Evolutionary conservation across 2,888 invertebrate genomes (phyloP).

Genomic region (Sinodicranocentrus sp.): DNA sequence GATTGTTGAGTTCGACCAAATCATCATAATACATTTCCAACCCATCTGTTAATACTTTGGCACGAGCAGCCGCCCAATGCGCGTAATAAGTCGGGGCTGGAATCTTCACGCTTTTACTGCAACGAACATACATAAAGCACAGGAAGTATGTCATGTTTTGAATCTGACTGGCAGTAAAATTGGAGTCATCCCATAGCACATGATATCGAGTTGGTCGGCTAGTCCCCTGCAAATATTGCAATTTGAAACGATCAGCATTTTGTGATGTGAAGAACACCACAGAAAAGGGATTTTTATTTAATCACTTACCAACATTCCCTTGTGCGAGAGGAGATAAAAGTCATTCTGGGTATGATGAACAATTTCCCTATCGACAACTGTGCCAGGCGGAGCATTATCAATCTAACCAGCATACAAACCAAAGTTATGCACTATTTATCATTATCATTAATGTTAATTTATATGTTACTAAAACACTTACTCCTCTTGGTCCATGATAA

Average conservation of each 20-base stretch:
- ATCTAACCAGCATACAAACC: background rate
- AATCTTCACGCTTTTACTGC: slow-evolving; percentile 82
- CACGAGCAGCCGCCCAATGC: slow-evolving; percentile 67
- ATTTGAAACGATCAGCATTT: background rate
- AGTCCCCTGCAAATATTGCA: slow-evolving; percentile 15
- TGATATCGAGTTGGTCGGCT: slow-evolving; percentile 81
- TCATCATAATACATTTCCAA: slow-evolving; percentile 29
- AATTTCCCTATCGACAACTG: slow-evolving; percentile 80
- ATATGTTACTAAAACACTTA: slow-evolving; percentile 76
- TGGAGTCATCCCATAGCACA: slow-evolving; percentile 88
- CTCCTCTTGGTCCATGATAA: slow-evolving; percentile 80
- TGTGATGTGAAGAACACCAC: background rate
- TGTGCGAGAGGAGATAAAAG: slow-evolving; percentile 80
- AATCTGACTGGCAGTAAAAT: slow-evolving; percentile 86
- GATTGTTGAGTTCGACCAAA: slow-evolving; percentile 11
- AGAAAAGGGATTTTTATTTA: background rate
- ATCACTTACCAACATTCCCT: slow-evolving; percentile 79
- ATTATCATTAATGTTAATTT: background rate
- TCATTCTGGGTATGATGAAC: slow-evolving; percentile 80
- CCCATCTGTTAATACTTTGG: slow-evolving; percentile 59
- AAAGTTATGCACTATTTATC: background rate
- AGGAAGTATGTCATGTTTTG: slow-evolving; percentile 89
- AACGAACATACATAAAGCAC: slow-evolving; percentile 91
- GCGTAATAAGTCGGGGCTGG: slow-evolving; percentile 72
- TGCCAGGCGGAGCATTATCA: slow-evolving; percentile 80